phyloP scores from a whole-genome alignment of 2,888 invertebrate genomes.

The Argyresthia albistria region DNA sequence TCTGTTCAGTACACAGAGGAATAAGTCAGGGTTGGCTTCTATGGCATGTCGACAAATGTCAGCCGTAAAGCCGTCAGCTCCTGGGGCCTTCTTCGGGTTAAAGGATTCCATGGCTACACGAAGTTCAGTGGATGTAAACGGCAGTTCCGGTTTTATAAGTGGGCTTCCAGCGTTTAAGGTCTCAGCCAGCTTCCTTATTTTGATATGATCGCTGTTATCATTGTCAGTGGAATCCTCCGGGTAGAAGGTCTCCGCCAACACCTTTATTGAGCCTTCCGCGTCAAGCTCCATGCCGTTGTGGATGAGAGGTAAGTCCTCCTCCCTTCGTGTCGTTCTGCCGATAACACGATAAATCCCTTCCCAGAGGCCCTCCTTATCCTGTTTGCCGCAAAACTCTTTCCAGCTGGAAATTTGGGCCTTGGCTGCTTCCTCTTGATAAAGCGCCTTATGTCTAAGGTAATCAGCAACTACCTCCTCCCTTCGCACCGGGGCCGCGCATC shows the following conservation, averaged over 20 bases:
- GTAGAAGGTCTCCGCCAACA: conserved; percentile 4
- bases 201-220: neutral
- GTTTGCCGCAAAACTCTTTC: conserved; percentile 4
- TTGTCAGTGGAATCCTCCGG: neutral
- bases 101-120: neutral
- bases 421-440: neutral
- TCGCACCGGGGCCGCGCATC: conserved; percentile 1
- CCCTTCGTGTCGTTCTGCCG: neutral
- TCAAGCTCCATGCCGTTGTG: neutral
- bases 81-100: conserved; percentile 10
- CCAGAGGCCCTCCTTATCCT: conserved; percentile 1
- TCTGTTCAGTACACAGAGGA: conserved; percentile 2
- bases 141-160: neutral
- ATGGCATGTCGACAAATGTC: conserved; percentile 5
- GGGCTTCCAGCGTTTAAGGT: neutral
- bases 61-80: conserved; percentile 7
- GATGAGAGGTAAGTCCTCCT: neutral
- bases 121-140: conserved; percentile 4
- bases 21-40: neutral
- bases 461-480: neutral
- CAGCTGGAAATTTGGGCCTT: neutral
- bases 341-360: conserved; percentile 1
- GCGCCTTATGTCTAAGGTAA: neutral
- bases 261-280: neutral
- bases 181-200: too few species aligned